Base-by-base conservation (phyloP, 2,888 invertebrate species). In the Pristionchus fissidentatus region DNA sequence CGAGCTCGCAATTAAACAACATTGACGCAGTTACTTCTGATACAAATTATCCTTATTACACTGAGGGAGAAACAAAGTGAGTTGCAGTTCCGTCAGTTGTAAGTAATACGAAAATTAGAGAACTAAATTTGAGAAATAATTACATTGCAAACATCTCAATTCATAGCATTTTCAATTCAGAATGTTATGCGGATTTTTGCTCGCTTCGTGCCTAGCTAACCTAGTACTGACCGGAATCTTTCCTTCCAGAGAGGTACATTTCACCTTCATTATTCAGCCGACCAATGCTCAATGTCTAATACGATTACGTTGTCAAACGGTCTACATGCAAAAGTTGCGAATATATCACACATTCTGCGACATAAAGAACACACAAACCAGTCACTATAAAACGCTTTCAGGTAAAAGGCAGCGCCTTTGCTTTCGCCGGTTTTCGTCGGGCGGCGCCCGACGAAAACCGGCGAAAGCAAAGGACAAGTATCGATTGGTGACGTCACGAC, bases 401-500 rank as follows among this genome's bases (percentile, higher is more conserved):
- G 46, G 75, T 77, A 0, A 41, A 5, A 8, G 49, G 49, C 22
- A 77, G 75, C 15, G 75, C 49, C 29, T 22, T n/a, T n/a, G n/a
- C n/a, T n/a, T n/a, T n/a, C n/a, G n/a, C n/a, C n/a, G n/a, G n/a
- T n/a, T n/a, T n/a, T n/a, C n/a, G n/a, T n/a, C n/a, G 70, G 41
- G 19, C n/a, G 32, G n/a, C n/a, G n/a, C n/a, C n/a, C n/a, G n/a
- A n/a, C n/a, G n/a, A n/a, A n/a, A n/a, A n/a, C 5, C 7, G 66
- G 38, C 66, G 66, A 19, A n/a, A n/a, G n/a, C n/a, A n/a, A n/a
- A n/a, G n/a, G n/a, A n/a, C n/a, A n/a, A n/a, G n/a, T n/a, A n/a
- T n/a, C n/a, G n/a, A n/a, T n/a, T n/a, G n/a, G 66, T 66, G 70
- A 70, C 41, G 70, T 41, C 70, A 70, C 70, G 70, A 41, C 55